Evolutionary conservation across 2,113 vertebrate genomes (phyloP).

Genomic region (Sardina pilchardus): DNA sequence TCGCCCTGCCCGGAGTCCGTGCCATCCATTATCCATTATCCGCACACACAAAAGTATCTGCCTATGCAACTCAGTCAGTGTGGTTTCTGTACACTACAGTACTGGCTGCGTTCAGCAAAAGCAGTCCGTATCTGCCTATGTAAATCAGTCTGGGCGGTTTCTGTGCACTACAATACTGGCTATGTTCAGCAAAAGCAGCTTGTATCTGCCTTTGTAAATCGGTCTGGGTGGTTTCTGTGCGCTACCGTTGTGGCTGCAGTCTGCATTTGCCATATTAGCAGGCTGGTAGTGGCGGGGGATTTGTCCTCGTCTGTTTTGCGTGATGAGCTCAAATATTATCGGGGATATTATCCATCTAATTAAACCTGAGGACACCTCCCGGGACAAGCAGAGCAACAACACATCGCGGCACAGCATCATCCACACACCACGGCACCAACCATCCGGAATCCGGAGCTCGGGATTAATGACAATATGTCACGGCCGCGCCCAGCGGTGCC

Average conservation of each 20-base stretch:
- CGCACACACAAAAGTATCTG: not conserved
- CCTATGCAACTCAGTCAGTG: not conserved
- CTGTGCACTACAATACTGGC: not conserved
- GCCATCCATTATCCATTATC: not conserved
- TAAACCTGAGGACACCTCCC: not conserved
- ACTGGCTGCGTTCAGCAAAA: too few species aligned
- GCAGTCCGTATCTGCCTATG: not conserved
- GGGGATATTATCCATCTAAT: not conserved
- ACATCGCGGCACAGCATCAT: not conserved
- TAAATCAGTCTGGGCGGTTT: not conserved
- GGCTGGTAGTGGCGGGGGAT: not conserved
- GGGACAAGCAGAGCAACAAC: not conserved
- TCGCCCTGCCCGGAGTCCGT: not conserved
- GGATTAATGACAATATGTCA: conserved; percentile 8
- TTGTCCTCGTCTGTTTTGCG: not conserved
- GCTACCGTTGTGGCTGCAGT: not conserved
- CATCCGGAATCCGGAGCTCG: not conserved
- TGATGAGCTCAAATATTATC: not conserved
- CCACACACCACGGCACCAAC: not conserved
- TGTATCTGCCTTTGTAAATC: not conserved
- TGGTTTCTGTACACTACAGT: too few species aligned
- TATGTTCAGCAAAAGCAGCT: not conserved
- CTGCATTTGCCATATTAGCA: not conserved
- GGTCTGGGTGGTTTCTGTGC: not conserved
- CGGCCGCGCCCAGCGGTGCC: not conserved